Percentiles rank a stretch among this genome's conserved stretches.
These are phyloP conservation scores for Pionites leucogaster DNA, from an alignment of 2,113 vertebrate genomes.

Conservation along the genomic window DNA sequence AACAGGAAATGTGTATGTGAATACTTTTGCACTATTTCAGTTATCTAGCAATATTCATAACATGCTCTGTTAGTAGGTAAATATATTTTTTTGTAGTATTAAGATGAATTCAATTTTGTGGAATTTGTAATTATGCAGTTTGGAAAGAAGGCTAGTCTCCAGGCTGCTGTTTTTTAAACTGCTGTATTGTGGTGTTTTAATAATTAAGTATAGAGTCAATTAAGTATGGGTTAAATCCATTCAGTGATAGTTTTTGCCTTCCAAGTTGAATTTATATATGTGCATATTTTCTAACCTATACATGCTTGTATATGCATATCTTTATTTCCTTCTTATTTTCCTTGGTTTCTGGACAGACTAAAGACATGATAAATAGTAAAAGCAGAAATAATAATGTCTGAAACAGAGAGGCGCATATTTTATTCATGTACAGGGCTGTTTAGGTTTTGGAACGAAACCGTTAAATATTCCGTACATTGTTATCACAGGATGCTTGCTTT, in stretches of 20 bases:
- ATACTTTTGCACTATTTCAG: not conserved
- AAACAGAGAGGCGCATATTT: not conserved
- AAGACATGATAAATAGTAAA: not conserved
- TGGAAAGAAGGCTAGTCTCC: not conserved
- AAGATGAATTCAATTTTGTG: not conserved
- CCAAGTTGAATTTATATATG: not conserved
- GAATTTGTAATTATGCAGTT: not conserved
- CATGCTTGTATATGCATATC: not conserved
- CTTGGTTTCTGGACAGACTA: not conserved
- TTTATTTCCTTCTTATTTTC: not conserved
- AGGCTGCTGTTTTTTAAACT: not conserved
- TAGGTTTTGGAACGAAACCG: not conserved
- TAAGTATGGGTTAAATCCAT: not conserved
- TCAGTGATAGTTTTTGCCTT: not conserved
- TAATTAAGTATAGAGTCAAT: conserved; percentile 7
- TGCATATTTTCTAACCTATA: not conserved
- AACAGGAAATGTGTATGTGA: not conserved
- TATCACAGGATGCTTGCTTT: not conserved
- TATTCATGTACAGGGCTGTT: not conserved
- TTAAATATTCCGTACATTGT: not conserved
- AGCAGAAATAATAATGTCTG: not conserved
- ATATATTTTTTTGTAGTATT: not conserved
- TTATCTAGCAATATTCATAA: not conserved
- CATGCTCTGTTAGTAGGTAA: not conserved
- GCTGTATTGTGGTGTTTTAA: not conserved